Base-by-base conservation (phyloP, 2,797 vertebrate species). In the Pogoniulus pusillus region DNA sequence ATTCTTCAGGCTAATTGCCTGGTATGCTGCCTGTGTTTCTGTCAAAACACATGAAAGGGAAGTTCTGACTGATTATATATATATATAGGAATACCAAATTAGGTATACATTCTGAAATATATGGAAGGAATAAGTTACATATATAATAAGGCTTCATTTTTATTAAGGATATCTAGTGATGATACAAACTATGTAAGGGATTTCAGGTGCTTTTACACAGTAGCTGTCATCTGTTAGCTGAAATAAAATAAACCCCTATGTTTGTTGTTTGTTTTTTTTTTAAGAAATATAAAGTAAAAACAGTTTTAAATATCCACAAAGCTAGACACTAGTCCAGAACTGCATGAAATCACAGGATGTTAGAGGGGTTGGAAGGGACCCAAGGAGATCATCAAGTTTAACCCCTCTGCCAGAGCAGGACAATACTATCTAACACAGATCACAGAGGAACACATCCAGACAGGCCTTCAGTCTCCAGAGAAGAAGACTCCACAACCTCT, bases 41-140 rank as follows among this genome's bases (percentile, higher is more conserved):
- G 93, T 96, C 91, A 96, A 85, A 94, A 94, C 93, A 96, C 89
- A 94, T 93, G 76, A 96, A 95, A 95, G 91, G 75, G 72, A 94
- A 82, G 34, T 88, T 64, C 66, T 79, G 74, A 90, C 83, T 94
- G 91, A 81, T 92, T 91, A 62, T 64, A 87, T 77, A 62, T 64
- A 87, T 77, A 87, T 77, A 91, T 93, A 93, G 51, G 94, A 95
- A 89, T 93, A 93, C 85, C 66, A 93, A 93, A 96, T 95, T 90
- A 94, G 86, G 86, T 66, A 85, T 95, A 93, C 47, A 89, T 93
- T 90, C 70, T 89, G 82, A 95, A 92, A 93, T 90, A 90, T 87
- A 94, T 12, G 39, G 82, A 75, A 12, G 93, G 93, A 95, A 94
- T 93, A 91, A 95, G 90, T 66, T 91, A 66, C 82, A 87, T 59